Percentiles rank a stretch among this genome's conserved stretches.
These are phyloP conservation scores for Molanna angustata DNA, from an alignment of 2,888 invertebrate species.

Conservation along the genomic window DNA sequence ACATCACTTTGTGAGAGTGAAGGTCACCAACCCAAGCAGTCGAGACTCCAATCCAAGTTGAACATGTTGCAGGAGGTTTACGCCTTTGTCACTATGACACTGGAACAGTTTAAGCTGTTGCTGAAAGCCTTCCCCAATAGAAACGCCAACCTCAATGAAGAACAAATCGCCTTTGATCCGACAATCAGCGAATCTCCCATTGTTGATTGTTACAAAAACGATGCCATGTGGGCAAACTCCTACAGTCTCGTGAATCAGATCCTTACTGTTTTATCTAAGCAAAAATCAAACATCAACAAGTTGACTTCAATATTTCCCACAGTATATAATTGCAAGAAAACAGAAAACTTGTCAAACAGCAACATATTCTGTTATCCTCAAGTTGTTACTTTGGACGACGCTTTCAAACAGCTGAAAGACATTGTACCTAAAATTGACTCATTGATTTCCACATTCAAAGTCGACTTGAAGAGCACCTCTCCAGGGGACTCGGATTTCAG, in stretches of 20 bases:
- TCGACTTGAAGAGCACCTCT: no score
- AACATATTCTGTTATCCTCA: conserved; percentile 42
- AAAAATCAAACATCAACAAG: conserved; percentile 44
- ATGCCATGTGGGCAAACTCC: conserved; percentile 45
- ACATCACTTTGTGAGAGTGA: conserved; percentile 42
- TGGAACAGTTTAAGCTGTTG: conserved; percentile 68
- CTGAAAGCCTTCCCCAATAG: conserved; percentile 55
- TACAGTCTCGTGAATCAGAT: conserved; percentile 43
- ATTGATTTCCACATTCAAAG: background rate
- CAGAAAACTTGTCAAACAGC: conserved; percentile 33
- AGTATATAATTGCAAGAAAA: conserved; percentile 38
- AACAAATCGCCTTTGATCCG: conserved; percentile 44
- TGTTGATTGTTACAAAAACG: conserved; percentile 45
- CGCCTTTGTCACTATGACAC: conserved; percentile 51
- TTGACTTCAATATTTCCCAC: conserved; percentile 40
- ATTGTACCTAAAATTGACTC: conserved; percentile 36
- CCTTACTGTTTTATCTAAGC: conserved; percentile 42
- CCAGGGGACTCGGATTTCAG: background rate
- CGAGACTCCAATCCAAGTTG: conserved; percentile 42
- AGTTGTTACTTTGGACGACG: conserved; percentile 42
- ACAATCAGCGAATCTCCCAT: conserved; percentile 45
- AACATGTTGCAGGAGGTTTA: conserved; percentile 50
- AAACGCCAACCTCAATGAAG: conserved; percentile 35
- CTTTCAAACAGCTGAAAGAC: conserved; percentile 39
- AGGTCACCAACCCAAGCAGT: conserved; percentile 39